Base-by-base conservation (phyloP, 2,888 invertebrate species). In the Odontocerum albicorne region DNA sequence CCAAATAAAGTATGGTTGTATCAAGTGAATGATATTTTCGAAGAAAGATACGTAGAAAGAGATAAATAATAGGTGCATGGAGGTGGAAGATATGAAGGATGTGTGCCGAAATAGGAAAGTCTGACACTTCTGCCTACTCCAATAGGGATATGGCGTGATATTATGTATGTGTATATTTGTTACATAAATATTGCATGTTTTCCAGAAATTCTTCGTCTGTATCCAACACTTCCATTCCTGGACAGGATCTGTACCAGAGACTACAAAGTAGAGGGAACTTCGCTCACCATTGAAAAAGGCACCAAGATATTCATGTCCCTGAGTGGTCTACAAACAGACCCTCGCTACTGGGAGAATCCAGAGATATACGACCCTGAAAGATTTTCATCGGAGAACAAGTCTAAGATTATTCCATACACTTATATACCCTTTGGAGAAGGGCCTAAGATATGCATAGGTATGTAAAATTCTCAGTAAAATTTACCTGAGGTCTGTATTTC, bases 361-460 rank as follows among this genome's bases (percentile, higher is more conserved):
- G 55, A 66, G 2, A 62, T 63, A 21, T 74, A 73, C 33, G 63
- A 68, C 33, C 73, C 74, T 2, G 72, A 73, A 53, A 66, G 73
- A 15, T 73, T 74, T 61, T 66, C 72, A 0, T 16, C 65, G 3
- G 64, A 65, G 36, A 71, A 72, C 33, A 68, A 68, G 2, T 63
- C 66, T n/a, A 62, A 64, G 2, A 66, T 70, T 22, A 63, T 58
- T 2, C 69, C 71, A 1, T 71, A 68, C 39, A 67, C 70, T 2
- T 72, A 70, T 57, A 65, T 74, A 64, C 73, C 73, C 15, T 73
- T 73, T 40, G 73, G 72, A 6, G 59, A 66, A 33, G 73, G 73
- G 19, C 72, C 71, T 7, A 72, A 70, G 45, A 68, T 65, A 35
- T 73, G 73, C 54, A 71, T 73, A 51, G 62, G 62, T 51, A 40